Base-by-base conservation (phyloP, 2,113 vertebrate genomes). In the Corynorhinus townsendii region DNA sequence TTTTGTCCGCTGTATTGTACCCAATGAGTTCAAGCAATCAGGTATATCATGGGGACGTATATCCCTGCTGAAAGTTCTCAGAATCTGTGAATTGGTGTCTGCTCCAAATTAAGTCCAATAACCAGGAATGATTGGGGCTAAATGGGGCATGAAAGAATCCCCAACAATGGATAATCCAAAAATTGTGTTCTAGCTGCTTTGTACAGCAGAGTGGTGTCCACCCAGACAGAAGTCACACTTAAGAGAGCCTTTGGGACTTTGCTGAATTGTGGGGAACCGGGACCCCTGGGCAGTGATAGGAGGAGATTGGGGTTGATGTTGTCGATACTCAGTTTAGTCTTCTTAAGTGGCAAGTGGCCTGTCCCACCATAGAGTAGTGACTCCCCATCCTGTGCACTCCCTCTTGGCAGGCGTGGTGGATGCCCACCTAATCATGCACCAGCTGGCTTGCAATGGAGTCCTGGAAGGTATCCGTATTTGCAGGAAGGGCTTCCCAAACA, bases 401-500 rank as follows among this genome's bases (percentile, higher is more conserved):
- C 30, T 88, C 49, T 85, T 76, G 69, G 43, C 86, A 98, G 98
- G 95, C 0, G 80, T 89, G 84, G 95, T 94, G 6, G 98, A 97
- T 20, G 96, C 96, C 35, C 93, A 96, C 69, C 73, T 98, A 49
- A 87, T 98, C 87, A 86, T 97, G 88, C 96, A 97, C 59, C 97
- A 98, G 54, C 54, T 98, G 91, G 97, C 96, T 69, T 97, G 96
- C 64, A 97, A 92, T 0, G 75, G 97, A 66, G 97, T 97, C 33
- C 81, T 97, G 33, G 97, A 98, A 96, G 97, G 97, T 40, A 98
- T 97, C 76, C 45, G 89, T 86, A 97, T 97, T 52, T 98, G 97
- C 93, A 97, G 96, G 73, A 98, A 98, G 89, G 97, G 97, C 5
- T 98, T 97, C 87, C 98, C 97, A 33, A 97, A 97, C 91, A 96